Evolutionary conservation across 2,888 invertebrate genomes (phyloP).

Genomic region (Agonopterix heracliana): DNA sequence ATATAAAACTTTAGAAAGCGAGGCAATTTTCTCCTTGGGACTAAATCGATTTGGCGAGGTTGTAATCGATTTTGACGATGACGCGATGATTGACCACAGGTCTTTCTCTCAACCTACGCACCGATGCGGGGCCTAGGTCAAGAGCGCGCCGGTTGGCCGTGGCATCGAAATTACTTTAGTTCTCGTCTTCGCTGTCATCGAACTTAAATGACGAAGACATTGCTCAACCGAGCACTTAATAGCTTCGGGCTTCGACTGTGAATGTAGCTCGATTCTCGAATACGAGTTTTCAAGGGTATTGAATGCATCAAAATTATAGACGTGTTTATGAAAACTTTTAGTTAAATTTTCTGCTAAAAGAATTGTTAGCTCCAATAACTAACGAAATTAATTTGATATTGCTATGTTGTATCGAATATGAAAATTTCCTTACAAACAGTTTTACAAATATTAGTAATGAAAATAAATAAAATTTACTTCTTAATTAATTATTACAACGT

Average conservation of each 20-base stretch:
- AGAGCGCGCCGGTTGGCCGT: slow-evolving; percentile 43
- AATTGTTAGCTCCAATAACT: no score
- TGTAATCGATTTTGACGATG: slow-evolving; percentile 20
- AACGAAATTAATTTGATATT: no score
- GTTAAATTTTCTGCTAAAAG: no score
- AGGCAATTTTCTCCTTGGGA: slow-evolving; percentile 8
- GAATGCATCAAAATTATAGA: no score
- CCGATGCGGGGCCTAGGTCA: slow-evolving; percentile 47
- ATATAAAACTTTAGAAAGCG: slow-evolving; percentile 27
- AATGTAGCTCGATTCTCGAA: no score
- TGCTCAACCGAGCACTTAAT: neutral
- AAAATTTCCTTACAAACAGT: no score
- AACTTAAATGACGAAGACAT: neutral
- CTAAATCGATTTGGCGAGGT: slow-evolving; percentile 15
- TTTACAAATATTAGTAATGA: no score
- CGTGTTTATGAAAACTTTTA: no score
- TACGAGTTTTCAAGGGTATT: no score
- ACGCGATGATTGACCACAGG: slow-evolving; percentile 4
- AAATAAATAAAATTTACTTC: no score
- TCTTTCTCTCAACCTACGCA: slow-evolving; percentile 30
- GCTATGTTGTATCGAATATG: no score
- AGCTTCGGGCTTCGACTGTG: neutral
- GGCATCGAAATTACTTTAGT: slow-evolving; percentile 36
- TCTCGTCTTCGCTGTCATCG: slow-evolving; percentile 2
- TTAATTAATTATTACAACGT: no score